phyloP scores from a whole-genome alignment of 2,888 invertebrate species.

The Dicranocentrus wangi region DNA sequence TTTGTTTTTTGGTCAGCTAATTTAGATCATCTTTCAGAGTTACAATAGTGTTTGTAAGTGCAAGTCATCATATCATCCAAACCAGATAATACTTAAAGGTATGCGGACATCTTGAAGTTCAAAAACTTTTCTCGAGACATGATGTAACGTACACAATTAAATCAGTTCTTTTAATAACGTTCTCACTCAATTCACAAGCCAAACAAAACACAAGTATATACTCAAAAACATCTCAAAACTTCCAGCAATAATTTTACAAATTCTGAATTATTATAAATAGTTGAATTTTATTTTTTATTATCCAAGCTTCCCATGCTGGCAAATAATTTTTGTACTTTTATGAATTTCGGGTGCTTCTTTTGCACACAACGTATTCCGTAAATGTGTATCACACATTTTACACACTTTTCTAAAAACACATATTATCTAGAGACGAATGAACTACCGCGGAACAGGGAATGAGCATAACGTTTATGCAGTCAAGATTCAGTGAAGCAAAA shows the following conservation, averaged over 20 bases:
- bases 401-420: background rate
- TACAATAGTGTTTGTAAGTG: background rate
- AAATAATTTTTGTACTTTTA: too few species aligned
- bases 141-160: too few species aligned
- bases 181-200: too few species aligned
- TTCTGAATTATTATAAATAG: too few species aligned
- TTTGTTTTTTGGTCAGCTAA: conserved; percentile 5
- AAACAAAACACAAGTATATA: too few species aligned
- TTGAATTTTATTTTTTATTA: too few species aligned
- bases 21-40: background rate
- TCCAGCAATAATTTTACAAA: too few species aligned
- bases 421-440: background rate
- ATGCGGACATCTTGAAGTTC: background rate
- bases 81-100: too few species aligned
- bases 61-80: conserved; percentile 16
- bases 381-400: background rate
- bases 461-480: background rate
- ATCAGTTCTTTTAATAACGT: too few species aligned
- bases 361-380: background rate
- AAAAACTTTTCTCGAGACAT: background rate
- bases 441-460: background rate
- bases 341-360: too few species aligned
- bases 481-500: background rate
- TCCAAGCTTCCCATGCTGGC: too few species aligned
- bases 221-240: too few species aligned